Evolutionary conservation across 1,140 invertebrate species (phyloP).

Genomic region (Carcinoscorpius rotundicauda): DNA sequence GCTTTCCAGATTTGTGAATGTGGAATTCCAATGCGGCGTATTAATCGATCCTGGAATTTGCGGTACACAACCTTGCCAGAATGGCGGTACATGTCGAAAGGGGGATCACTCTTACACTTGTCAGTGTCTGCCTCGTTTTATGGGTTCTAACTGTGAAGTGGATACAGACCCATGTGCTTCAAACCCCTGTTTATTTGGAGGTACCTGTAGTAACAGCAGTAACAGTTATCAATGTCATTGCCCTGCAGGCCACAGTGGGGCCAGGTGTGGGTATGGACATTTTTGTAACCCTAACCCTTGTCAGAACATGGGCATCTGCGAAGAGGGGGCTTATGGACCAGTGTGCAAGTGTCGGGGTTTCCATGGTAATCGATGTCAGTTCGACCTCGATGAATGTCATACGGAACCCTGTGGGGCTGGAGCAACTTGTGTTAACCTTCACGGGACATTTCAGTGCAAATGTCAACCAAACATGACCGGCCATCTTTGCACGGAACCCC

Average conservation of each 20-base stretch:
- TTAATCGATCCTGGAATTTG: conserved; percentile 78
- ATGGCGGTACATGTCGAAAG: conserved; percentile 53
- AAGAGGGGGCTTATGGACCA: conserved; percentile 33
- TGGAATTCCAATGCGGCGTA: conserved; percentile 21
- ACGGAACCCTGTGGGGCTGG: conserved; percentile 52
- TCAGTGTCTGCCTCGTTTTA: conserved; percentile 61
- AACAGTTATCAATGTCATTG: conserved; percentile 36
- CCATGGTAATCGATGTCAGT: conserved; percentile 28
- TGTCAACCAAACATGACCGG: conserved; percentile 67
- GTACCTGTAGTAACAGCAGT: conserved; percentile 43
- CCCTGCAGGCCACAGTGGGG: conserved; percentile 32
- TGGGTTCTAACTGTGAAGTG: conserved; percentile 64
- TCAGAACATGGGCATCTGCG: conserved; percentile 38
- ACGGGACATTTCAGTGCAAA: conserved; percentile 50
- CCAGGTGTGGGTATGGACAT: conserved; percentile 65
- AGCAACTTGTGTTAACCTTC: conserved; percentile 69
- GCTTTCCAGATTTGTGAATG: conserved; percentile 14
- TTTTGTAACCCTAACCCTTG: conserved; percentile 40
- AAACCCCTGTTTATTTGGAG: conserved; percentile 74
- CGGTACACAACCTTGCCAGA: conserved; percentile 72
- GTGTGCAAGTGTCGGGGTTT: conserved; percentile 33
- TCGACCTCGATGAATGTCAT: conserved; percentile 32
- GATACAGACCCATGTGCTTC: conserved; percentile 82
- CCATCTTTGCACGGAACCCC: conserved; percentile 45
- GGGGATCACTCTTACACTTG: conserved; percentile 45